A percentile compares a stretch with the other conserved stretches of the same genome.
phyloP scores from a whole-genome alignment of 2,113 vertebrate genomes.

The Glaucomys volans region DNA sequence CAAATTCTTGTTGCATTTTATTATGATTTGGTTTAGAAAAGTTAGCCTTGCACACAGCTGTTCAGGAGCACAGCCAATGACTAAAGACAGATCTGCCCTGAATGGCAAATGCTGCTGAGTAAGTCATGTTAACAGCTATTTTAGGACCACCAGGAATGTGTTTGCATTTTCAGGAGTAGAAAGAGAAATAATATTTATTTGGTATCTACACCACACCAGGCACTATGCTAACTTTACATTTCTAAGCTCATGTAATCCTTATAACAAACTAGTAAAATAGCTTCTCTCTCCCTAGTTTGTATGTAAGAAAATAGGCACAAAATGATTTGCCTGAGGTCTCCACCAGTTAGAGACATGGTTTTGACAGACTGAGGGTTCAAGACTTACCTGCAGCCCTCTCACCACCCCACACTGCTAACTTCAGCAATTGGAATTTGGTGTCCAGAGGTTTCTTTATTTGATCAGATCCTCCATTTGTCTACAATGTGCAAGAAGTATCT shows the following conservation, averaged over 20 bases:
- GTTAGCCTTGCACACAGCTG: slow-evolving; percentile 67
- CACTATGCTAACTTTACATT: neutral
- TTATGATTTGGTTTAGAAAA: slow-evolving; percentile 53
- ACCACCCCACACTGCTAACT: neutral
- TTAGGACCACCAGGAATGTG: slow-evolving; percentile 69
- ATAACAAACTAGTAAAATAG: neutral
- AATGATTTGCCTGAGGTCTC: neutral
- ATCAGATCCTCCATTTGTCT: neutral
- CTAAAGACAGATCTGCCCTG: slow-evolving; percentile 50
- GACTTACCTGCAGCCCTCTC: neutral
- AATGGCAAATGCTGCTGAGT: slow-evolving; percentile 71
- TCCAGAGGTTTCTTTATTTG: neutral
- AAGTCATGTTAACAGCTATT: slow-evolving; percentile 55
- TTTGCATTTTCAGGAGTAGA: slow-evolving; percentile 55
- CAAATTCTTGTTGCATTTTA: slow-evolving; percentile 32
- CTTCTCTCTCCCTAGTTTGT: neutral
- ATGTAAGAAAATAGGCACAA: neutral
- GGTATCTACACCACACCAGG: neutral
- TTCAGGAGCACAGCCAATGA: slow-evolving; percentile 51
- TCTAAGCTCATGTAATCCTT: slow-evolving; percentile 16
- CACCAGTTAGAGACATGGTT: neutral
- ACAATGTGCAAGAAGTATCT: neutral
- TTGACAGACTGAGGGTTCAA: neutral
- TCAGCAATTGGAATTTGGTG: slow-evolving; percentile 22
- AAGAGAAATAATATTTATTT: slow-evolving; percentile 60